phyloP scores from a whole-genome alignment of 2,113 vertebrate genomes.

The Sinocyclocheilus grahami region DNA sequence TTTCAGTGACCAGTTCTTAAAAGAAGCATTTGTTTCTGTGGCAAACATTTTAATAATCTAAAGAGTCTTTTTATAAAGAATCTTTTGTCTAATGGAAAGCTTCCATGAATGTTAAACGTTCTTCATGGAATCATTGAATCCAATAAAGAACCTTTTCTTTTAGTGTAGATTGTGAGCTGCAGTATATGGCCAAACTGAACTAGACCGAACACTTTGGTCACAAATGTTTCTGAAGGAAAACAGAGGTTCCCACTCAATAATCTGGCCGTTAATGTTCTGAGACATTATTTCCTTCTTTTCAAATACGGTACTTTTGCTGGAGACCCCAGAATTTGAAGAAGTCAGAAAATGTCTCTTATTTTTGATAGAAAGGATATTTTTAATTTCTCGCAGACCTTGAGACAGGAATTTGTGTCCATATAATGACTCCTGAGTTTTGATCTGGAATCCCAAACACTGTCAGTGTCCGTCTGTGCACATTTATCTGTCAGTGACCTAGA shows the following conservation, averaged over 20 bases:
- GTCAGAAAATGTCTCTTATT: not conserved
- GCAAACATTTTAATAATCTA: not conserved
- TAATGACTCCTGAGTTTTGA: not conserved
- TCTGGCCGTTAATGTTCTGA: not conserved
- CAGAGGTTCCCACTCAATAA: constrained; percentile 19
- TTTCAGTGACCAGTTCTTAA: not conserved
- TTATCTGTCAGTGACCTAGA: constrained; percentile 43
- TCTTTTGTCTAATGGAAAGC: not conserved
- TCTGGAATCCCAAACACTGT: not conserved
- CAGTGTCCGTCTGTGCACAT: constrained; percentile 3
- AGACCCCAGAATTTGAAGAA: not conserved
- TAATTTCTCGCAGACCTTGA: not conserved
- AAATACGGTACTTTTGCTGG: not conserved
- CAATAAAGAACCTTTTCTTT: not conserved
- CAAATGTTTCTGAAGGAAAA: not conserved
- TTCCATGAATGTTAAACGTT: too few species aligned
- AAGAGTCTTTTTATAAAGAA: not conserved
- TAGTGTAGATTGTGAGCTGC: not conserved
- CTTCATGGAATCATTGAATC: not conserved
- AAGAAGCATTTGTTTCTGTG: not conserved
- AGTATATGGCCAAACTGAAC: not conserved
- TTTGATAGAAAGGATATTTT: not conserved
- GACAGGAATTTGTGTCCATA: not conserved
- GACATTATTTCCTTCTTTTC: constrained; percentile 9
- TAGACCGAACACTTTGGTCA: not conserved